Evolutionary conservation across 2,113 vertebrate genomes (phyloP).

Genomic region (Ictalurus punctatus): DNA sequence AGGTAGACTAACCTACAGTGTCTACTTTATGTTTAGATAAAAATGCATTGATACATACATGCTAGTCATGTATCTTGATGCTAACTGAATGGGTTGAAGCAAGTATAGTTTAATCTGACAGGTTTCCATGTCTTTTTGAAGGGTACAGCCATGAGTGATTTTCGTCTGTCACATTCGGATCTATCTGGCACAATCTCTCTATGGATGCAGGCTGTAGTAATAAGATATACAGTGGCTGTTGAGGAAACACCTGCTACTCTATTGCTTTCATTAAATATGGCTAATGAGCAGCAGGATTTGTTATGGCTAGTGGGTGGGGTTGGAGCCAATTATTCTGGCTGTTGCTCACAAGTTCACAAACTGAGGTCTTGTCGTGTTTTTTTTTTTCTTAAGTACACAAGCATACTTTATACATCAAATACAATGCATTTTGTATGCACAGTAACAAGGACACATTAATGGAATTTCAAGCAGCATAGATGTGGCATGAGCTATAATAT

Average conservation of each 20-base stretch:
- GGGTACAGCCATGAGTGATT: slow-evolving; percentile 39
- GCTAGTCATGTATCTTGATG: not conserved
- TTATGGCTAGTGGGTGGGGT: slow-evolving; percentile 27
- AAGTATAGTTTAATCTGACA: not conserved
- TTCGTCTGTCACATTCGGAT: slow-evolving; percentile 21
- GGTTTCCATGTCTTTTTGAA: slow-evolving; percentile 41
- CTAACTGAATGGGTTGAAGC: not conserved
- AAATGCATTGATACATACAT: not conserved
- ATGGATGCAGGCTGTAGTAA: slow-evolving; percentile 8
- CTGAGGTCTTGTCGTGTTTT: not conserved
- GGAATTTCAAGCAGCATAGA: not conserved
- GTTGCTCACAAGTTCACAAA: not conserved
- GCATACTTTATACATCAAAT: not conserved
- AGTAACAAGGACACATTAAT: not conserved
- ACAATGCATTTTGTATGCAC: not conserved
- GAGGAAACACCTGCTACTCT: slow-evolving; percentile 55
- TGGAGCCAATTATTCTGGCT: not conserved
- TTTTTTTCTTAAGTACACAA: not conserved
- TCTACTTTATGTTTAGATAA: not conserved
- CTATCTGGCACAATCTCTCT: not conserved
- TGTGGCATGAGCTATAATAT: not conserved
- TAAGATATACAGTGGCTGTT: slow-evolving; percentile 14
- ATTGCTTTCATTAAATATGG: slow-evolving; percentile 45
- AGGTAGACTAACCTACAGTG: not conserved
- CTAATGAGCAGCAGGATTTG: slow-evolving; percentile 50